These are phyloP conservation scores for Neelides sp. DNA, from an alignment of 1,140 invertebrate species.

Conservation along the genomic window DNA sequence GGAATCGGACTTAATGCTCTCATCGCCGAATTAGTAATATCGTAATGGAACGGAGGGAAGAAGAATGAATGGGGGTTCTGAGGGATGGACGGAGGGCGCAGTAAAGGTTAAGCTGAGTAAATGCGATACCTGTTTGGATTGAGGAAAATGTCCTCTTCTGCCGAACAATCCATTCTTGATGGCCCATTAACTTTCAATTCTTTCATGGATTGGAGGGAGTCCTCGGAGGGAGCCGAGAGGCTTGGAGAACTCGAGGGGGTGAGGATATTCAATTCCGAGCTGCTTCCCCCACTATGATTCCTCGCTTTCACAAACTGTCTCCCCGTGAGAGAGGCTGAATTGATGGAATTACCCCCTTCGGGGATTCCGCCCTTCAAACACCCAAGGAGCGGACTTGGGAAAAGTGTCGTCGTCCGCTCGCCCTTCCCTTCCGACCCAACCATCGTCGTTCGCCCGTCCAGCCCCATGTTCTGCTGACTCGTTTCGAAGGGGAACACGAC, in stretches of 20 bases:
- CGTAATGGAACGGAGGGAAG: too few species aligned
- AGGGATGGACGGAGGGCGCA: too few species aligned
- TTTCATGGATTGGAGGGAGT: constrained; percentile 20
- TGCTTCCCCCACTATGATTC: constrained; percentile 13
- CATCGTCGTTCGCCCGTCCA: too few species aligned
- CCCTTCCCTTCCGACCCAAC: too few species aligned
- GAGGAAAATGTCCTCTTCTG: constrained; percentile 22
- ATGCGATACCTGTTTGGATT: constrained; percentile 29
- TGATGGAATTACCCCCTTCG: too few species aligned
- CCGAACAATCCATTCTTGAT: constrained; percentile 22
- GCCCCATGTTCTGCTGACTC: constrained; percentile 13
- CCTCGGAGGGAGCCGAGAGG: constrained; percentile 1
- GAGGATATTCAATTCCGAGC: constrained; percentile 18
- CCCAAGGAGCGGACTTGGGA: too few species aligned
- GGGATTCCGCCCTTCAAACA: too few species aligned
- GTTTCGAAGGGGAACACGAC: constrained; percentile 13
- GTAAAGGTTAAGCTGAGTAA: too few species aligned
- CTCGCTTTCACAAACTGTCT: constrained; percentile 10
- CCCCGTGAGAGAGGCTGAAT: too few species aligned
- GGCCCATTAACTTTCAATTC: constrained; percentile 28
- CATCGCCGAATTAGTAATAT: too few species aligned
- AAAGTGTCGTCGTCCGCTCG: too few species aligned
- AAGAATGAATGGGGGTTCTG: too few species aligned
- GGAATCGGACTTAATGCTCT: background rate
- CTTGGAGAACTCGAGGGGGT: constrained; percentile 27